These are phyloP conservation scores for Zootermopsis nevadensis DNA, from an alignment of 2,888 invertebrate species.

Conservation along the genomic window DNA sequence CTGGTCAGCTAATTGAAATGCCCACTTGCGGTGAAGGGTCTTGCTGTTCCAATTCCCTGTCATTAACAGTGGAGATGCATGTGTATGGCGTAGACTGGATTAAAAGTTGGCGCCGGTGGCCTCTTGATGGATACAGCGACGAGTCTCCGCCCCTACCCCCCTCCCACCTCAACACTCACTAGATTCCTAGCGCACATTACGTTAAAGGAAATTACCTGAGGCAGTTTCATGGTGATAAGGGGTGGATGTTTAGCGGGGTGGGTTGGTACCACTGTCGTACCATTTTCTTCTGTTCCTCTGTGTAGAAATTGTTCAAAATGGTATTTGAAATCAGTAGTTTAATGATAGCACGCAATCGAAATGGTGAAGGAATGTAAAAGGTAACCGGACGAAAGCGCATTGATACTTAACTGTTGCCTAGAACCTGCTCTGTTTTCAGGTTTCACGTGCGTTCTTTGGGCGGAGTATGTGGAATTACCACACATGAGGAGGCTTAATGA, in stretches of 20 bases:
- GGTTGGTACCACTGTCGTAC: conserved; percentile 24
- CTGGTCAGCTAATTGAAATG: conserved; percentile 29
- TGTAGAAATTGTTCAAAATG: conserved; percentile 25
- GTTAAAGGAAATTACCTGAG: conserved; percentile 31
- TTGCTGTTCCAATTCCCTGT: conserved; percentile 30
- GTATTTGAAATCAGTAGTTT: conserved; percentile 35
- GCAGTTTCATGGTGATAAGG: conserved; percentile 25
- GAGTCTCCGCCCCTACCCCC: background rate
- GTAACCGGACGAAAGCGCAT: background rate
- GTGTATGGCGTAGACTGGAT: background rate
- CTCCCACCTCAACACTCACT: background rate
- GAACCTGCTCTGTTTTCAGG: background rate
- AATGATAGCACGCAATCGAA: conserved; percentile 32
- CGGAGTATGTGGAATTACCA: too few species aligned
- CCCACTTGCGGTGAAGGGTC: conserved; percentile 30
- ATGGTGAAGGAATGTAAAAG: conserved; percentile 15
- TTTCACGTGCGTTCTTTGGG: background rate
- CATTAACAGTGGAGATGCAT: conserved; percentile 23
- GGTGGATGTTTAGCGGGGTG: background rate
- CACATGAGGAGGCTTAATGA: too few species aligned
- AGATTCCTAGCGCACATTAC: background rate
- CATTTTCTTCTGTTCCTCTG: conserved; percentile 8
- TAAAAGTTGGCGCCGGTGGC: conserved; percentile 34
- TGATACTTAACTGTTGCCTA: background rate
- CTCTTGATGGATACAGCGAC: conserved; percentile 21